Evolutionary conservation across 2,888 invertebrate genomes (phyloP).

Genomic region (Andricus curvator): DNA sequence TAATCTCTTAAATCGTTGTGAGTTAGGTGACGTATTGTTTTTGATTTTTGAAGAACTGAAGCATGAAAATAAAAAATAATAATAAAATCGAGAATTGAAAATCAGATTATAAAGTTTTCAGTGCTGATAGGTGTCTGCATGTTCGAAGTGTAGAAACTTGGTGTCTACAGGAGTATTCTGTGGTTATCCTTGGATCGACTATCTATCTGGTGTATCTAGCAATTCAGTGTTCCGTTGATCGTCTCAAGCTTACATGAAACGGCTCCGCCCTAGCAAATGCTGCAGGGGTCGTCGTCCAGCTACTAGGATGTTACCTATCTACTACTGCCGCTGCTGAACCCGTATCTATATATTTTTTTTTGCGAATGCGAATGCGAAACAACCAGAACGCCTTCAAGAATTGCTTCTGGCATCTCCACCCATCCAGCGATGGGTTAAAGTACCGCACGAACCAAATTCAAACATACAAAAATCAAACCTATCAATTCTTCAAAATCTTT

Average conservation of each 20-base stretch:
- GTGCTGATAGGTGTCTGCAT: conserved; percentile 1
- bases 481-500: background rate
- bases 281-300: conserved; percentile 46
- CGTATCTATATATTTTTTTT: conserved; percentile 16
- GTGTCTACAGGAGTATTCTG: conserved; percentile 33
- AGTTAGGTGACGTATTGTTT: too few relatives aligned
- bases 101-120: background rate
- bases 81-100: background rate
- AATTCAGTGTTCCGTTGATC: conserved; percentile 41
- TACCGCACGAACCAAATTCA: background rate
- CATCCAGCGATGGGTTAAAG: background rate
- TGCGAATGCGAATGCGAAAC: background rate
- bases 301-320: conserved; percentile 18
- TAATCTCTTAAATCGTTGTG: too few relatives aligned
- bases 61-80: background rate
- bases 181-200: conserved; percentile 45
- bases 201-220: conserved; percentile 43
- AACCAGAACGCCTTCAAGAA: conserved; percentile 29
- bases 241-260: conserved; percentile 40
- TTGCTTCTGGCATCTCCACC: conserved; percentile 6
- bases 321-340: background rate
- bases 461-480: background rate
- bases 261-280: conserved; percentile 45
- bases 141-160: conserved; percentile 20
- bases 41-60: background rate